Evolutionary conservation across 1,140 invertebrate genomes (phyloP).

Genomic region (Leptinotarsa undecemlineata): DNA sequence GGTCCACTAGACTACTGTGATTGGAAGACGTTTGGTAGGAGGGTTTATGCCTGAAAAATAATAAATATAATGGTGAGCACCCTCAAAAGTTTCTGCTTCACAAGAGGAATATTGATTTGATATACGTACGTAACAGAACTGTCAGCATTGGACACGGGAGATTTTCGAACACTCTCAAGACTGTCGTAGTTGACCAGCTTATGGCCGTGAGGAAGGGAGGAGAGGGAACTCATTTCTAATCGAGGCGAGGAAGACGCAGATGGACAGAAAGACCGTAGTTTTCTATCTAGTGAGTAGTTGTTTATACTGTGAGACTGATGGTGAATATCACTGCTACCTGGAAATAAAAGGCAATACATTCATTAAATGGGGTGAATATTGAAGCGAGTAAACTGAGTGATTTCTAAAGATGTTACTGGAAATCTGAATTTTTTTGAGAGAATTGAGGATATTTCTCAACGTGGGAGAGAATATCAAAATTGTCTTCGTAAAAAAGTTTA

Average conservation of each 20-base stretch:
- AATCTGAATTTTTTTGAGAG: no score
- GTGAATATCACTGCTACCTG: conserved; percentile 65
- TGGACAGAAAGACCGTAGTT: conserved; percentile 58
- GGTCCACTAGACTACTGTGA: conserved; percentile 54
- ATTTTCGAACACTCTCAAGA: conserved; percentile 57
- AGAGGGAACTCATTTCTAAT: conserved; percentile 61
- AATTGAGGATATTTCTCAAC: no score
- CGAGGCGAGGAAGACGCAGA: conserved; percentile 58
- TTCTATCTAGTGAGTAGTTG: conserved; percentile 59
- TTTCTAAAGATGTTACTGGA: no score
- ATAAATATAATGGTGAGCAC: neutral
- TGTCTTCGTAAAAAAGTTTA: no score
- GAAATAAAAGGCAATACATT: neutral
- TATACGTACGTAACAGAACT: conserved; percentile 46
- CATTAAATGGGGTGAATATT: no score
- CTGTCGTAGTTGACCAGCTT: conserved; percentile 58
- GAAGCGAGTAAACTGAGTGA: no score
- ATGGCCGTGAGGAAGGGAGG: conserved; percentile 58
- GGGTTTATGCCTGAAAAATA: conserved; percentile 46
- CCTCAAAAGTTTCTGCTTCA: neutral
- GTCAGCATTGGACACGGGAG: conserved; percentile 51
- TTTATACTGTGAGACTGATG: conserved; percentile 47
- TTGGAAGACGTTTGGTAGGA: conserved; percentile 42
- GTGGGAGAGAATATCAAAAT: no score
- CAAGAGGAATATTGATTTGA: neutral